Evolutionary conservation across 53 echinoderm and acorn worm genomes (phyloP), one percentile per base, ranked within the genome.

Genomic region (Crossaster papposus): DNA sequence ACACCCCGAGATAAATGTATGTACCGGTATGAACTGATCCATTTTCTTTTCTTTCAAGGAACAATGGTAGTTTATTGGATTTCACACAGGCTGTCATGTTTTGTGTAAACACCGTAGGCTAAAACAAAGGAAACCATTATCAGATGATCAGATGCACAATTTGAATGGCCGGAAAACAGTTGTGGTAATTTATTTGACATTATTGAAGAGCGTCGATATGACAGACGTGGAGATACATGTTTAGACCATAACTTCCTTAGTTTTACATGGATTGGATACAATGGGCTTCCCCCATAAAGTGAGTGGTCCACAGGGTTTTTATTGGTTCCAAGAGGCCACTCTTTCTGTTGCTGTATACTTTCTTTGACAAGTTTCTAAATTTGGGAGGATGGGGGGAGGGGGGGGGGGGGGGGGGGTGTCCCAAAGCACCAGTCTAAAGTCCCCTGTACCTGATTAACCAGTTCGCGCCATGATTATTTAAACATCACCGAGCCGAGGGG

Each of bases 121-220:
- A 35, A 73, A 14, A 70, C 26, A 73, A 33, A 73, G 74, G 74
- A 73, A 73, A 32, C 35, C 74, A 73, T 73, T 35, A 73, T 73
- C 24, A 35, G 18, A 73, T 2, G 74, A 68, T 28, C 22, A 28
- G 9, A 44, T 9, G 9, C 44, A 26, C 4, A 65, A 68, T 26
- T 20, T 58, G 0, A 58, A 15, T 8, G 68, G 68, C 28, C 4
- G 24, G 68, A 68, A n/a, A 68, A 68, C 68, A 24, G 28, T 68
- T 14, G 0, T 58, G 24, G 68, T 68, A 23, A 7, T 24, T 68
- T 28, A 23, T 68, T 64, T 68, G 18, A 20, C 12, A 28, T 68
- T 68, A 68, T n/a, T 68, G 68, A 68, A 68, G 28, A 11, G 68
- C 10, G 1, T 4, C 28, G 15, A 20, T 23, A 68, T 18, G 68